Evolutionary conservation across 2,797 vertebrate genomes (phyloP).

Genomic region (Rachycentron canadum): DNA sequence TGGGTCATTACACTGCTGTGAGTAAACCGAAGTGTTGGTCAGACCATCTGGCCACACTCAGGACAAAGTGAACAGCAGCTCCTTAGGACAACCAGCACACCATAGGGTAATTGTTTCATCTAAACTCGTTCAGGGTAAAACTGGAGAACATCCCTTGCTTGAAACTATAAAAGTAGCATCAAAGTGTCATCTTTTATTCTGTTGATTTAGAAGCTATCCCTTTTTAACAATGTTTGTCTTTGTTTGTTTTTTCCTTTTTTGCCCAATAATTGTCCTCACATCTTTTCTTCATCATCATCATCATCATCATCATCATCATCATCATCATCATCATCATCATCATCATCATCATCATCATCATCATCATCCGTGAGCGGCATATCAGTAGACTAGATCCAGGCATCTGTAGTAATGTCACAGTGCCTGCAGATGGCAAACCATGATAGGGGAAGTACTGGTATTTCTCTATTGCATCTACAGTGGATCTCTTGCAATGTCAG

Average conservation of each 20-base stretch:
- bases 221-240: neutral
- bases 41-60: neutral
- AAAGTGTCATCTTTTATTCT: neutral
- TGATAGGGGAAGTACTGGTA: neutral
- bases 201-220: neutral
- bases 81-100: neutral
- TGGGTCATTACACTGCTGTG: neutral
- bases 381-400: neutral
- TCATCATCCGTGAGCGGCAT: neutral
- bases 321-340: neutral
- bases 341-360: neutral
- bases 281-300: neutral
- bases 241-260: neutral
- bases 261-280: neutral
- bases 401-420: conserved; percentile 3
- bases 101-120: neutral
- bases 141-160: neutral
- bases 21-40: neutral
- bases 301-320: neutral
- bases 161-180: neutral
- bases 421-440: conserved; percentile 61
- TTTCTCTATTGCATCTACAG: neutral
- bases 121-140: neutral
- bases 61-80: conserved; percentile 4
- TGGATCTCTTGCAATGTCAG: neutral